These are phyloP conservation scores for Albula goreensis DNA, from an alignment of 2,113 vertebrate genomes.

Conservation along the genomic window DNA sequence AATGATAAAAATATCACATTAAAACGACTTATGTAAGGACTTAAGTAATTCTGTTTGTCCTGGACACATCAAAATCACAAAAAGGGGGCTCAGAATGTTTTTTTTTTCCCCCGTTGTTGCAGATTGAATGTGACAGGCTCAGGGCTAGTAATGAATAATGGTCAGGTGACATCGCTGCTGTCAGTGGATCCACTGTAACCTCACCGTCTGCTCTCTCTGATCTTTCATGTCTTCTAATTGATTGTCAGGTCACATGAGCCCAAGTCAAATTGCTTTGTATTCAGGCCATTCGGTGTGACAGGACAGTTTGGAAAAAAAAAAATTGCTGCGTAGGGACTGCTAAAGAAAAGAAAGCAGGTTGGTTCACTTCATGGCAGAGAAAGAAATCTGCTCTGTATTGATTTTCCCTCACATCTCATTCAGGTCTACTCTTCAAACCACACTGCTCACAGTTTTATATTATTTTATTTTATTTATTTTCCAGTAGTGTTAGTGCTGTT, in stretches of 20 bases:
- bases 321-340: neutral
- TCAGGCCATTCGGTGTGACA: neutral
- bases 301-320: constrained; percentile 1
- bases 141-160: neutral
- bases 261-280: neutral
- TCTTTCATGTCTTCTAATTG: constrained; percentile 5
- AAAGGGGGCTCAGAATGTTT: neutral
- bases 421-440: neutral
- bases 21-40: neutral
- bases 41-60: neutral
- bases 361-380: constrained; percentile 6
- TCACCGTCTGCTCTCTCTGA: neutral
- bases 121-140: neutral
- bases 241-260: constrained; percentile 8
- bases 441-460: neutral
- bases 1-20: neutral
- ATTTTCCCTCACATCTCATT: constrained; percentile 12
- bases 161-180: neutral
- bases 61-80: neutral
- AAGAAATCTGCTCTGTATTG: constrained; percentile 19
- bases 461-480: neutral
- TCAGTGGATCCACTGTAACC: neutral
- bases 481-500: neutral
- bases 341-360: constrained; percentile 7
- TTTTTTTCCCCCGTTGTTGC: neutral